These are phyloP conservation scores for Endomychus coccineus DNA, from an alignment of 2,888 invertebrate genomes.

Conservation along the genomic window DNA sequence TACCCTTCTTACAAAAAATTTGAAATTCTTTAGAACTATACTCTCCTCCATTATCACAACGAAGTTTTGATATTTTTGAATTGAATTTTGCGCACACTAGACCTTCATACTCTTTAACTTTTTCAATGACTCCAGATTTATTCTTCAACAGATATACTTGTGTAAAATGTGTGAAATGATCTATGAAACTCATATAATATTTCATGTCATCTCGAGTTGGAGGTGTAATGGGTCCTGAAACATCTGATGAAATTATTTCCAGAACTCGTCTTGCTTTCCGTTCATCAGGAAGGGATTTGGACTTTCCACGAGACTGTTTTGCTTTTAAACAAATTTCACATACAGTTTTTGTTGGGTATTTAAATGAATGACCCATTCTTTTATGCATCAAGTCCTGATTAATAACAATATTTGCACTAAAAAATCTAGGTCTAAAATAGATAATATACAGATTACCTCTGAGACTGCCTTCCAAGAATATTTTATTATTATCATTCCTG, in stretches of 20 bases:
- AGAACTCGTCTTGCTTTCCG: slow-evolving; percentile 19
- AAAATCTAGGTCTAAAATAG: background rate
- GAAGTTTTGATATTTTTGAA: slow-evolving; percentile 19
- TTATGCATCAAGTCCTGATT: slow-evolving; percentile 17
- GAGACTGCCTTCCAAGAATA: slow-evolving; percentile 14
- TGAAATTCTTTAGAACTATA: slow-evolving; percentile 17
- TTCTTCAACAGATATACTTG: slow-evolving; percentile 22
- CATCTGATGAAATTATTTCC: slow-evolving; percentile 20
- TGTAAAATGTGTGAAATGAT: slow-evolving; percentile 24
- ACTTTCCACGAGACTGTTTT: slow-evolving; percentile 16
- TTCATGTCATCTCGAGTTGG: slow-evolving; percentile 17
- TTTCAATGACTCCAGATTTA: slow-evolving; percentile 22
- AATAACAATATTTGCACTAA: slow-evolving; percentile 2
- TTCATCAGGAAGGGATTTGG: slow-evolving; percentile 16
- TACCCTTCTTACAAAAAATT: slow-evolving; percentile 19
- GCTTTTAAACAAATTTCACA: slow-evolving; percentile 23
- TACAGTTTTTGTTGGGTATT: too few relatives aligned
- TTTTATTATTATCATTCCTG: slow-evolving; percentile 11
- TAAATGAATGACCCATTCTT: slow-evolving; percentile 25
- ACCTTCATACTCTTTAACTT: slow-evolving; percentile 21
- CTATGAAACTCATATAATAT: slow-evolving; percentile 24
- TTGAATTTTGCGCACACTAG: slow-evolving; percentile 20
- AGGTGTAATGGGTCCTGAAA: slow-evolving; percentile 25
- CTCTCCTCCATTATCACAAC: slow-evolving; percentile 23
- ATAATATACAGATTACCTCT: slow-evolving; percentile 9